Evolutionary conservation across 2,888 invertebrate genomes (phyloP).

Genomic region (Troglohyphantes excavatus): DNA sequence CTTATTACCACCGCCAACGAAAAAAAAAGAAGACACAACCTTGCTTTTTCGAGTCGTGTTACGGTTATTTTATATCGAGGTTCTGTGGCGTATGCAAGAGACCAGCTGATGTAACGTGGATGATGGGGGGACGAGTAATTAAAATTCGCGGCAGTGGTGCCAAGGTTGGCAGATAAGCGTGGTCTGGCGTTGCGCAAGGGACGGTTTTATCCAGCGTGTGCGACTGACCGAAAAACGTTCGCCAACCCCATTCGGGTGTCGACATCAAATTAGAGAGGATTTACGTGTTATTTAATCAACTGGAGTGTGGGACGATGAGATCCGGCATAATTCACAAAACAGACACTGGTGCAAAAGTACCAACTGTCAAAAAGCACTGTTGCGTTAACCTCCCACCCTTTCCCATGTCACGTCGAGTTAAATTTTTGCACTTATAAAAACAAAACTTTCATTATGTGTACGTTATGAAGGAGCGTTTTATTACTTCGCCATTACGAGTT

Average conservation of each 20-base stretch:
- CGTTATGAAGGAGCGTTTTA: too few species aligned
- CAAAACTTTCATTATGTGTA: too few species aligned
- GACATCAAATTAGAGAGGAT: neutral
- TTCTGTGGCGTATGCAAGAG: neutral
- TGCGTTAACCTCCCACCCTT: too few species aligned
- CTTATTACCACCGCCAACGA: conserved; percentile 32
- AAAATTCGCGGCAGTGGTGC: conserved; percentile 51
- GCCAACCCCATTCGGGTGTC: neutral
- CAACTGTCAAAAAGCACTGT: too few species aligned
- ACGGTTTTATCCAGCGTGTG: conserved; percentile 23
- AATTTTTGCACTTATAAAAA: too few species aligned
- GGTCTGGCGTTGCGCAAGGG: conserved; percentile 8
- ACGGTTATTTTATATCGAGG: neutral
- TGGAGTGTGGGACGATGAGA: neutral
- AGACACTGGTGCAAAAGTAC: too few species aligned
- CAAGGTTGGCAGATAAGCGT: conserved; percentile 67
- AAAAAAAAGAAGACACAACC: conserved; percentile 40
- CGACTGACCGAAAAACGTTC: conserved; percentile 44
- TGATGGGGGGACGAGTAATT: conserved; percentile 36
- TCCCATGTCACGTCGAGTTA: too few species aligned
- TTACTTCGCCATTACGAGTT: too few species aligned
- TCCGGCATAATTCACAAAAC: neutral
- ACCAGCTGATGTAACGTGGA: conserved; percentile 59
- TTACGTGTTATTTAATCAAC: neutral
- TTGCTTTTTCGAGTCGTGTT: conserved; percentile 13